Conservation (phyloP, 2,113 vertebrate species). For the Lanius ludovicianus region DNA sequence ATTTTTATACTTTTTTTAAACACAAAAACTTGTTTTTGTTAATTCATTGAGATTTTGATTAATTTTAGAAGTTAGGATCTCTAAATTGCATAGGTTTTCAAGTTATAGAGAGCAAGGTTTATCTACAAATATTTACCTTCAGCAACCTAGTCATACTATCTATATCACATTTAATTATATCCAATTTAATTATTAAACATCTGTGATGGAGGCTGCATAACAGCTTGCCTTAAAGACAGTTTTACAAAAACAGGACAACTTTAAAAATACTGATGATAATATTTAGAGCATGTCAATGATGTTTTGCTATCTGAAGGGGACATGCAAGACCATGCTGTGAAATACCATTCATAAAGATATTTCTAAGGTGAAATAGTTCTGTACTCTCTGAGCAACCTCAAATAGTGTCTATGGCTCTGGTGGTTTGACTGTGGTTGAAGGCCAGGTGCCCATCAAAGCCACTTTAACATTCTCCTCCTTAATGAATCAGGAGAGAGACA, state of each 20-base stretch:
- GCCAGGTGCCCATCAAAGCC: not conserved
- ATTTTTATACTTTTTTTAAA: not conserved
- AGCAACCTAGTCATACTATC: not conserved
- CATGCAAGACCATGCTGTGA: not conserved
- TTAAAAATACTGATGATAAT: not conserved
- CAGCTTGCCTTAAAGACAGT: not conserved
- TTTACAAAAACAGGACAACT: not conserved
- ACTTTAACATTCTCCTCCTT: not conserved
- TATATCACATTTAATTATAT: not conserved
- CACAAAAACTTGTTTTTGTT: not conserved
- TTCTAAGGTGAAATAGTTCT: not conserved
- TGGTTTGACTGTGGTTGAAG: not conserved
- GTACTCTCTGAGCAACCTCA: not conserved
- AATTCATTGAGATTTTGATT: not conserved
- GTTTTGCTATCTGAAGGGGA: not conserved
- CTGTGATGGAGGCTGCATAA: not conserved
- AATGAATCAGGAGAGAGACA: not conserved
- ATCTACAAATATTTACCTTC: constrained; percentile 9
- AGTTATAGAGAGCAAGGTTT: not conserved
- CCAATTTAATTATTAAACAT: constrained; percentile 19
- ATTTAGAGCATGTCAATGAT: not conserved
- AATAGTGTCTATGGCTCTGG: not conserved
- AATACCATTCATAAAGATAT: not conserved
- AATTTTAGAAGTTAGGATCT: not conserved
- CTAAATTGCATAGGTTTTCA: not conserved